Evolutionary conservation across 2,888 invertebrate species (phyloP).

Genomic region (Drosophila maculinotata): DNA sequence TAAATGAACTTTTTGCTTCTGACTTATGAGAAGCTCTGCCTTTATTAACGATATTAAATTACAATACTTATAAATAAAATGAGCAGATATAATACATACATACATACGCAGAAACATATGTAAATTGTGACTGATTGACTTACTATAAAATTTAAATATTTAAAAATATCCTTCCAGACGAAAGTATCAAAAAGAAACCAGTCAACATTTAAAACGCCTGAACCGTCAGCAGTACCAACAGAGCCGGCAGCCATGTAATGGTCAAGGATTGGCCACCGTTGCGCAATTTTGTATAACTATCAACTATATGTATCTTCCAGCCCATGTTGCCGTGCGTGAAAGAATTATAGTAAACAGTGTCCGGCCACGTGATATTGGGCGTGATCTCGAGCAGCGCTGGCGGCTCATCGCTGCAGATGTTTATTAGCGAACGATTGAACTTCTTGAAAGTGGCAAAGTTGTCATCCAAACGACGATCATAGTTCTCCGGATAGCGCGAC

Average conservation of each 20-base stretch:
- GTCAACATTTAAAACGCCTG: slow-evolving; percentile 35
- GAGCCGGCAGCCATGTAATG: slow-evolving; percentile 2
- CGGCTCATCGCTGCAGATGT: slow-evolving; percentile 90
- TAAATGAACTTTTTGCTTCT: slow-evolving; percentile 10
- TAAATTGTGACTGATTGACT: slow-evolving; percentile 47
- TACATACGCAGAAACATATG: slow-evolving; percentile 8
- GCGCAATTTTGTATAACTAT: slow-evolving; percentile 86
- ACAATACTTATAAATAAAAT: slow-evolving; percentile 48
- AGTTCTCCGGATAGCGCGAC: slow-evolving; percentile 88
- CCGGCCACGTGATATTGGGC: slow-evolving; percentile 96
- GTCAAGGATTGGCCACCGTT: slow-evolving; percentile 18
- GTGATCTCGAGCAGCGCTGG: slow-evolving; percentile 91
- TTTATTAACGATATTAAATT: slow-evolving; percentile 48
- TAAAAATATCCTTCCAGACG: slow-evolving; percentile 13
- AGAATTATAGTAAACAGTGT: slow-evolving; percentile 96
- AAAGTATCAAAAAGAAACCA: slow-evolving; percentile 16
- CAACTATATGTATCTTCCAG: slow-evolving; percentile 96
- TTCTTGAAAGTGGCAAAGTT: slow-evolving; percentile 92
- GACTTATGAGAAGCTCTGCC: slow-evolving; percentile 34
- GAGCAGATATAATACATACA: slow-evolving; percentile 30
- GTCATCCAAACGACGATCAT: slow-evolving; percentile 92
- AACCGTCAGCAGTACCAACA: slow-evolving; percentile 12
- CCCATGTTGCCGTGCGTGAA: slow-evolving; percentile 98
- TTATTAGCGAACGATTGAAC: slow-evolving; percentile 91
- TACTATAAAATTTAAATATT: slow-evolving; percentile 25